Evolutionary conservation across 1,140 invertebrate species (phyloP).

Genomic region (Pinna nobilis): DNA sequence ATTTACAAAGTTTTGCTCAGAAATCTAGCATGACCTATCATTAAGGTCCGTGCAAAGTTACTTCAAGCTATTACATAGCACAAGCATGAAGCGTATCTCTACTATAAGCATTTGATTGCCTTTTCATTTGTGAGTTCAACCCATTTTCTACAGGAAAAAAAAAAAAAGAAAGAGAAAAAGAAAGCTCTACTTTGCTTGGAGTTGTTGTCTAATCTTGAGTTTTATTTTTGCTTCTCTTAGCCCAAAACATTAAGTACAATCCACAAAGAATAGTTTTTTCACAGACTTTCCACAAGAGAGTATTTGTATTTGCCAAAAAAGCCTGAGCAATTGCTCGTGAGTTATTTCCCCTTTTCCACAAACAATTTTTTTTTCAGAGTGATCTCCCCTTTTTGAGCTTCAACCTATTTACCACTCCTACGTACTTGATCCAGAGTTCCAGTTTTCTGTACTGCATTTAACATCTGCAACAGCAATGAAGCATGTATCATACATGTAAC

Average conservation of each 20-base stretch:
- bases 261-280: not conserved
- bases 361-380: not conserved
- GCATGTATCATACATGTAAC: conserved; percentile 18
- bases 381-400: not conserved
- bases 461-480: conserved; percentile 25
- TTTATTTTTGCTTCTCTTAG: conserved; percentile 9
- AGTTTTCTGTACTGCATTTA: conserved; percentile 18
- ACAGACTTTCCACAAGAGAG: not conserved
- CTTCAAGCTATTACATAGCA: too few relatives aligned
- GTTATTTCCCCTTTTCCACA: conserved; percentile 1
- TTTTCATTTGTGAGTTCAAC: too few relatives aligned
- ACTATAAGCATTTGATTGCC: too few relatives aligned
- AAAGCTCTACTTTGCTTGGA: too few relatives aligned
- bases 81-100: too few relatives aligned
- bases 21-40: too few relatives aligned
- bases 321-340: not conserved
- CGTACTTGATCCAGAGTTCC: conserved; percentile 15
- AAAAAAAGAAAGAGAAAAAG: too few relatives aligned
- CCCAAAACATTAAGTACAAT: not conserved
- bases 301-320: conserved; percentile 7
- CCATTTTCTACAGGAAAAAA: too few relatives aligned
- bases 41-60: too few relatives aligned
- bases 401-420: conserved; percentile 30
- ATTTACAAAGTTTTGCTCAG: too few relatives aligned
- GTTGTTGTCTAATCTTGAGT: too few relatives aligned